These are phyloP conservation scores for Molossus alvarezi DNA, from an alignment of 2,797 vertebrate species.

Conservation along the genomic window DNA sequence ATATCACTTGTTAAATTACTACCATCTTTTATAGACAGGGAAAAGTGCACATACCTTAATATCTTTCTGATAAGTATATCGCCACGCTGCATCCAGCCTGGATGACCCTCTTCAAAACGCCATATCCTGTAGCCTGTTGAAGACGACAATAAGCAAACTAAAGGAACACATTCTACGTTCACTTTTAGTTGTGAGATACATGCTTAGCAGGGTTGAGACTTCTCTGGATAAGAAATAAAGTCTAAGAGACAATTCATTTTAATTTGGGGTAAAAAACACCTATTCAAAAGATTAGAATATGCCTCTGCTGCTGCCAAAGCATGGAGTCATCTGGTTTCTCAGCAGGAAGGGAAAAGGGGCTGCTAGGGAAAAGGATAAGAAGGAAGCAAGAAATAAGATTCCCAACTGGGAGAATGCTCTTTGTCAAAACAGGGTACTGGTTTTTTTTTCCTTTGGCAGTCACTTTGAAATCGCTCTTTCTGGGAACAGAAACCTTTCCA, in stretches of 20 bases:
- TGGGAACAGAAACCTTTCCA: not conserved
- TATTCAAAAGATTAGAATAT: not conserved
- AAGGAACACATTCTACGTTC: not conserved
- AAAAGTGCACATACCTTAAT: constrained; percentile 88
- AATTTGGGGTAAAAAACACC: not conserved
- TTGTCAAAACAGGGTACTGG: not conserved
- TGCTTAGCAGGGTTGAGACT: not conserved
- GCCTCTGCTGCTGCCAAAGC: not conserved
- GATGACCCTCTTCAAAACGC: constrained; percentile 94
- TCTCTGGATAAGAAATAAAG: not conserved
- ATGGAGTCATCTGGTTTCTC: not conserved
- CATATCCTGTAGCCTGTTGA: constrained; percentile 95
- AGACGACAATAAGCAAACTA: constrained; percentile 57
- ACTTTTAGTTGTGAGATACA: not conserved
- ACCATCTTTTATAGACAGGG: not conserved
- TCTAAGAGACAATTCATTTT: not conserved
- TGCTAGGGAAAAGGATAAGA: not conserved
- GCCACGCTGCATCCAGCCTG: constrained; percentile 96
- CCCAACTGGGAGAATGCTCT: not conserved
- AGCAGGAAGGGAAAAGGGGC: not conserved
- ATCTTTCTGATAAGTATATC: constrained; percentile 95
- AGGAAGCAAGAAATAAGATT: not conserved
- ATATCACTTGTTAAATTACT: constrained; percentile 15
- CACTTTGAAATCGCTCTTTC: not conserved
- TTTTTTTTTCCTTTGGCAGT: not conserved